Base-by-base conservation (phyloP, 2,797 vertebrate species). In the Saxicola maurus region DNA sequence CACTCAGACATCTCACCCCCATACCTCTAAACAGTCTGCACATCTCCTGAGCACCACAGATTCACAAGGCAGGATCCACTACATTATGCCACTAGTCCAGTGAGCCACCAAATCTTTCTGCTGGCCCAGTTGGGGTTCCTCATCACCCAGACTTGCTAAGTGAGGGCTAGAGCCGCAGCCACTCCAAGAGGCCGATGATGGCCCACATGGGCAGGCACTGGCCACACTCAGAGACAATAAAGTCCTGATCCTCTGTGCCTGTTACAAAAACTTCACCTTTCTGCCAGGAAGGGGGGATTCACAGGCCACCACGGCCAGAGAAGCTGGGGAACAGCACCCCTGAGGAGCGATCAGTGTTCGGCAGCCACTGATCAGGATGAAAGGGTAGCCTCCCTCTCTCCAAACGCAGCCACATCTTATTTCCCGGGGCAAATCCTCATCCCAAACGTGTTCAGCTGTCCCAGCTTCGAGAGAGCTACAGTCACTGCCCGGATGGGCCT, bases 1-100 rank as follows among this genome's bases (percentile, higher is more conserved):
- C 93, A 96, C 93, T 87, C 89, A 92, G 83, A 65, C 71, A 77
- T 42, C 82, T 80, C 87, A 87, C 89, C 86, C 91, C 93, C 93
- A 91, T 65, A 78, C 87, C 66, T 79, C 19, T 4, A 84, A 76
- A 59, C 59, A 82, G 57, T 49, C 46, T 25, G 51, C 52, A 31
- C 66, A 65, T 35, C 82, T 72, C 69, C 52, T 0, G 0, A 27
- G 69, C 3, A 0, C 67, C 19, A 13, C 38, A 27, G 48, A 82
- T 38, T 43, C 28, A 16, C 52, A 43, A 86, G 52, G 38, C 81
- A 46, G 61, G 68, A 81, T 45, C 4, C 3, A 35, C 51, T 42
- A 74, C 1, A 1, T 42, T 28, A 55, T 0, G 0, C 24, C 81
- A 73, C 33, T 6, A 13, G 56, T 45, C 61, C 57, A 52, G 7